phyloP scores from a whole-genome alignment of 2,113 vertebrate genomes.

The Saccopteryx leptura region DNA sequence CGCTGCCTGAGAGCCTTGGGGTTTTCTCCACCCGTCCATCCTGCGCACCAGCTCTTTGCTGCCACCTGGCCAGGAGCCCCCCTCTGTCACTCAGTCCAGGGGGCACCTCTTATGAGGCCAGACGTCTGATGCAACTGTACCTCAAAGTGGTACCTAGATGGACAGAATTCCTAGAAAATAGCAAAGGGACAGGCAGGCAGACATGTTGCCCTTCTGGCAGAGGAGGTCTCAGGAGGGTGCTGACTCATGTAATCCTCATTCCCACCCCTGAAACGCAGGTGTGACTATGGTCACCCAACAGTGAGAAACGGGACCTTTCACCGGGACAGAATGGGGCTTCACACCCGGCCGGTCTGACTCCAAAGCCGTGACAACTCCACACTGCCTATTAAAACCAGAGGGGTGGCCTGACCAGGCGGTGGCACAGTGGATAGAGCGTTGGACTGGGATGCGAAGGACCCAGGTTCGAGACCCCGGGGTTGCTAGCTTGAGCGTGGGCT shows the following conservation, averaged over 20 bases:
- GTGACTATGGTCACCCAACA: accelerated
- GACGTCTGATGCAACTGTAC: neutral
- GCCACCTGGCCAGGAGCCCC: neutral
- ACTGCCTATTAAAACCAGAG: neutral
- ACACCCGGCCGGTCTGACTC: neutral
- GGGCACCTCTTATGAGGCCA: neutral
- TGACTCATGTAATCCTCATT: neutral
- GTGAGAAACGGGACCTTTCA: neutral
- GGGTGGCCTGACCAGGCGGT: no score
- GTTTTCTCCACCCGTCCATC: accelerated
- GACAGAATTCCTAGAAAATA: neutral
- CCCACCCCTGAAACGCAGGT: neutral
- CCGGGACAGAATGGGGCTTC: neutral
- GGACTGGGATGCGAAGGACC: no score
- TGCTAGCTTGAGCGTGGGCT: no score
- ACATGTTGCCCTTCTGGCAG: accelerated
- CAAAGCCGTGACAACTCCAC: neutral
- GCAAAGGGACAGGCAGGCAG: neutral
- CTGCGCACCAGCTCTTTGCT: accelerated
- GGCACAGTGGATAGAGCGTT: no score
- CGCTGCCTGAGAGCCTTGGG: neutral
- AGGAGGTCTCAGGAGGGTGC: neutral
- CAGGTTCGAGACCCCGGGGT: no score
- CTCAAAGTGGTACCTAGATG: neutral
- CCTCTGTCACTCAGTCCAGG: neutral